A percentile compares a stretch with the other conserved stretches of the same genome.
Conservation (phyloP, 2,113 vertebrate genomes). For the Festucalex cinctus region DNA sequence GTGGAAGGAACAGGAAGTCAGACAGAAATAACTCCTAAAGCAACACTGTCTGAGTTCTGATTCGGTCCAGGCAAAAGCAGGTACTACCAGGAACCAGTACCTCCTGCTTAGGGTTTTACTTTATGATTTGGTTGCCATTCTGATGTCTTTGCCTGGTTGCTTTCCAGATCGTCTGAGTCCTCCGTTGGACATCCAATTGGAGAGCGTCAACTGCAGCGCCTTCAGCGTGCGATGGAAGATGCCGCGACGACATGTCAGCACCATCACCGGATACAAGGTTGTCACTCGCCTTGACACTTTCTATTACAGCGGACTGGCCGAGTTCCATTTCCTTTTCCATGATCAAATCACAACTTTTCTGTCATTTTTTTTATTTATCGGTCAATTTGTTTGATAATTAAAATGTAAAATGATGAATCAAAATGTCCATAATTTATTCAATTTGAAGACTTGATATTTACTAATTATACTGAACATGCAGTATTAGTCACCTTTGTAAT, state of each 20-base stretch:
- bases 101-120: background rate
- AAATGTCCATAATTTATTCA: background rate
- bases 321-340: background rate
- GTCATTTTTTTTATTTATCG: background rate
- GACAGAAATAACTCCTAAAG: too few species aligned
- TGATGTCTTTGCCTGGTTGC: background rate
- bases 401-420: background rate
- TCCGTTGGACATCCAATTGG: constrained; percentile 82
- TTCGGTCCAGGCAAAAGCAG: too few species aligned
- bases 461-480: background rate
- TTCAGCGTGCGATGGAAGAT: constrained; percentile 87
- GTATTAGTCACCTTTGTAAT: background rate
- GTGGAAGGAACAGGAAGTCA: too few species aligned
- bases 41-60: too few species aligned
- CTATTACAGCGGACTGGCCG: background rate
- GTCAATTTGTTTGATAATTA: background rate
- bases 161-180: constrained; percentile 83
- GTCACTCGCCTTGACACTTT: background rate
- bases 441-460: background rate
- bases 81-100: too few species aligned
- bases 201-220: constrained; percentile 87
- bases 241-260: constrained; percentile 77
- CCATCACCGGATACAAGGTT: constrained; percentile 86
- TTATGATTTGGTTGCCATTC: background rate
- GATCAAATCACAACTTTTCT: background rate